Percentiles rank a stretch among this genome's conserved stretches.
phyloP scores from a whole-genome alignment of 1,140 invertebrate genomes.

The Arion vulgaris region DNA sequence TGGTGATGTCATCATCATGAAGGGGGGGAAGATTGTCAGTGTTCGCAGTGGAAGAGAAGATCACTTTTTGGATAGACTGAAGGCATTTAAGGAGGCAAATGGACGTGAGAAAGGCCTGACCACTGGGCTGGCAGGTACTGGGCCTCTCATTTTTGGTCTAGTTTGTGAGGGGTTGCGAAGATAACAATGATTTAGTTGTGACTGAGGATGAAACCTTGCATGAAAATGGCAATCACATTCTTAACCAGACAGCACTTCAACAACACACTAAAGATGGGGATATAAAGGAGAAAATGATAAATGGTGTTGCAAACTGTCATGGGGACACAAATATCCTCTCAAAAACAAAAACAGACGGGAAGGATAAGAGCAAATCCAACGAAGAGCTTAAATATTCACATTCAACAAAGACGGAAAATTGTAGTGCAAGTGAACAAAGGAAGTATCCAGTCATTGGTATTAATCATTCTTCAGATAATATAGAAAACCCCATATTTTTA shows the following conservation, averaged over 20 bases:
- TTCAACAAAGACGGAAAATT: neutral
- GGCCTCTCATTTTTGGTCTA: neutral
- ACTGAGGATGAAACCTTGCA: neutral
- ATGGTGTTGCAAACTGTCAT: neutral
- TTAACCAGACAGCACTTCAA: neutral
- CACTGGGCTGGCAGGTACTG: neutral
- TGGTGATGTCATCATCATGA: conserved; percentile 64
- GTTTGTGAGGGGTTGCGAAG: neutral
- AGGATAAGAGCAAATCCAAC: neutral
- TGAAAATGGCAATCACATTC: neutral
- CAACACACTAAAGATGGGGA: neutral
- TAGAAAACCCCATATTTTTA: neutral
- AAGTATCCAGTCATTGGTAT: neutral
- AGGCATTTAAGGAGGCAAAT: neutral
- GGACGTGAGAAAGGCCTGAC: neutral
- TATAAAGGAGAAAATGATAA: no score
- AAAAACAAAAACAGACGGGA: neutral
- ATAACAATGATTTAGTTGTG: neutral
- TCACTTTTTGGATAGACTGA: neutral
- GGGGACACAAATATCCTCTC: neutral
- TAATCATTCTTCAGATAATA: neutral
- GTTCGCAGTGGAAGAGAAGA: conserved; percentile 43
- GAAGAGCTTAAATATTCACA: neutral
- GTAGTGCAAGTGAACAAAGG: neutral
- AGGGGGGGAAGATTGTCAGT: conserved; percentile 68